Base-by-base conservation (phyloP, 1,140 invertebrate species). In the Gryon sp. region DNA sequence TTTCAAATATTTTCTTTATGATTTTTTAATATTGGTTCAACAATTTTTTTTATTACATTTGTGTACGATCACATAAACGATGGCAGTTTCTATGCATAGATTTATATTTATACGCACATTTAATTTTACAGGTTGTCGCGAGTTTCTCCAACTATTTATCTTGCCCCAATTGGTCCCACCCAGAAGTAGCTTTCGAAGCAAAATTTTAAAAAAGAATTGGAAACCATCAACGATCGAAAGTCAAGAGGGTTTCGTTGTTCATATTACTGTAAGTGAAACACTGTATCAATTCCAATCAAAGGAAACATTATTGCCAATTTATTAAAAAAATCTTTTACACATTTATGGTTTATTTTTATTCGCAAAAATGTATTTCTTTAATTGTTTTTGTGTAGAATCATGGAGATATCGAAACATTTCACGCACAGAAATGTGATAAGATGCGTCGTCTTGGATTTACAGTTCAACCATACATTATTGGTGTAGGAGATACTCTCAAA, bases 391-490 rank as follows among this genome's bases (percentile, higher is more conserved):
- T 19, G 3, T 16, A 69, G 63, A 48, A 36, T 26, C 15, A 22
- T 15, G 57, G 57, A 40, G 74, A 77, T 24, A 74, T 80, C 12
- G 52, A 74, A 8, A 2, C n/a, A 15, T 16, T 65, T 30, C 63
- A 74, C 19, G 16, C 15, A 9, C 6, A 65, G n/a, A 76, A 77
- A 50, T 8, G 48, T 2, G 11, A 70, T 2, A 46, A 66, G 38
- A 50, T 77, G 63, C 11, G 7, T 0, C 15, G 48, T 11, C 28
- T 41, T 1, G 52, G 48, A 38, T 70, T 77, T n/a, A 48, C 60
- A 0, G 48, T 73, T 14, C 74, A 80, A 28, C 74, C 74, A 11
- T 80, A 75, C 15, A 65, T 77, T 0, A 15, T 75, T 40, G 78
- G 65, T 48, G 46, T 80, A 9, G 74, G 74, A 45, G 1, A 26